Percentiles rank a stretch among this genome's conserved stretches.
These are phyloP conservation scores for Micoletzkya japonica DNA, from an alignment of 2,888 invertebrate species.

Conservation along the genomic window DNA sequence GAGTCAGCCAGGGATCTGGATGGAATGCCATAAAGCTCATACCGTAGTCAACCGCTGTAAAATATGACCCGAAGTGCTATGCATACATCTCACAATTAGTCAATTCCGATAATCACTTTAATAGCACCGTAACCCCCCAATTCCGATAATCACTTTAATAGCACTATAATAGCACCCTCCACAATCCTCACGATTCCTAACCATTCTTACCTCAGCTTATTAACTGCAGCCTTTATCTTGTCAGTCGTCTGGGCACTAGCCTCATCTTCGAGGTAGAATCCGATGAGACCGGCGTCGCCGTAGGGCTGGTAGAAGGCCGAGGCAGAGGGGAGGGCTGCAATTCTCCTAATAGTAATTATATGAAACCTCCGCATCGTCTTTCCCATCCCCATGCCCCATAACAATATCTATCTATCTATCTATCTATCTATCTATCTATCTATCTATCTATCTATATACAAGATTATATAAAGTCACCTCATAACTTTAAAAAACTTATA, in stretches of 20 bases:
- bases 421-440: too few relatives aligned
- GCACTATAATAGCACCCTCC: too few relatives aligned
- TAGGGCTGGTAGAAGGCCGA: slow-evolving; percentile 21
- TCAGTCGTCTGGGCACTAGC: neutral
- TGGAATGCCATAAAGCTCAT: neutral
- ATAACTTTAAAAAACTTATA: neutral
- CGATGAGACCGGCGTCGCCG: slow-evolving; percentile 15
- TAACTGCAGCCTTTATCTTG: slow-evolving; percentile 1
- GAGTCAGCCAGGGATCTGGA: slow-evolving; percentile 7
- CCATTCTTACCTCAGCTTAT: slow-evolving; percentile 11
- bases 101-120: too few relatives aligned
- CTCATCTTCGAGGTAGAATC: slow-evolving; percentile 17
- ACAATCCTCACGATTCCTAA: too few relatives aligned
- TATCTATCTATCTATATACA: too few relatives aligned
- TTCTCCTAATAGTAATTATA: neutral
- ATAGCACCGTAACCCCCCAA: too few relatives aligned
- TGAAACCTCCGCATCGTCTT: neutral
- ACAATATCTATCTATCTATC: too few relatives aligned
- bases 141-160: too few relatives aligned
- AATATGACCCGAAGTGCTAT: too few relatives aligned
- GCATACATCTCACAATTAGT: too few relatives aligned
- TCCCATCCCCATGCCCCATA: neutral
- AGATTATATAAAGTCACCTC: neutral
- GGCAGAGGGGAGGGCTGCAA: slow-evolving; percentile 8
- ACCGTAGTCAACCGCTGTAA: too few relatives aligned